A percentile compares a stretch with the other conserved stretches of the same genome.
These are phyloP conservation scores for Beroe ovata DNA, from an alignment of 37 sponge, comb jelly and placozoan species.

Conservation along the genomic window DNA sequence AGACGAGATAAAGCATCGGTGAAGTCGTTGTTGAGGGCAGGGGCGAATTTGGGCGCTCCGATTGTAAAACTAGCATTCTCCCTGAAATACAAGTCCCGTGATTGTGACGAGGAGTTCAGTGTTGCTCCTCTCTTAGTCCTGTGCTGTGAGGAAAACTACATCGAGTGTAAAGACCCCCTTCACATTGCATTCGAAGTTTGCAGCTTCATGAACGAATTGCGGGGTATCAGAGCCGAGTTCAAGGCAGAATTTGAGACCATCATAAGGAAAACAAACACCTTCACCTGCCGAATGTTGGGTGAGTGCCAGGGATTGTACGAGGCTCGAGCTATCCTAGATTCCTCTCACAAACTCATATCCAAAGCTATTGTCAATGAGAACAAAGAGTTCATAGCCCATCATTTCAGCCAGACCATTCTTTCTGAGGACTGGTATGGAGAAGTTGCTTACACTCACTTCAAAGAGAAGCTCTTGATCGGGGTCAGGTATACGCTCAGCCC, in stretches of 20 bases:
- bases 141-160: neutral
- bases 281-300: neutral
- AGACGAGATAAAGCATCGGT: neutral
- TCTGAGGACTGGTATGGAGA: constrained; percentile 23
- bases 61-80: neutral
- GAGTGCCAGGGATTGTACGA: neutral
- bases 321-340: neutral
- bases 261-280: neutral
- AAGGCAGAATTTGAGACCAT: neutral
- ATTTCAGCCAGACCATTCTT: constrained; percentile 5
- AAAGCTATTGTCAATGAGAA: neutral
- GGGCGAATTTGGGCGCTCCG: neutral
- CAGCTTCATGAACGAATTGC: neutral
- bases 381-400: constrained; percentile 8
- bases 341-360: neutral
- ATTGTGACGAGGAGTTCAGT: neutral
- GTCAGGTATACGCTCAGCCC: neutral
- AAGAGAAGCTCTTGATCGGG: neutral
- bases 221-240: constrained; percentile 1
- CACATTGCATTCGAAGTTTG: constrained; percentile 1
- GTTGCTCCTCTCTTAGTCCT: neutral
- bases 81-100: neutral
- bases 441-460: neutral
- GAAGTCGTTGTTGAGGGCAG: neutral
- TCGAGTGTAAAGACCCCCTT: constrained; percentile 8